Base-by-base conservation (phyloP, 1,140 invertebrate species). In the Musca vetustissima region DNA sequence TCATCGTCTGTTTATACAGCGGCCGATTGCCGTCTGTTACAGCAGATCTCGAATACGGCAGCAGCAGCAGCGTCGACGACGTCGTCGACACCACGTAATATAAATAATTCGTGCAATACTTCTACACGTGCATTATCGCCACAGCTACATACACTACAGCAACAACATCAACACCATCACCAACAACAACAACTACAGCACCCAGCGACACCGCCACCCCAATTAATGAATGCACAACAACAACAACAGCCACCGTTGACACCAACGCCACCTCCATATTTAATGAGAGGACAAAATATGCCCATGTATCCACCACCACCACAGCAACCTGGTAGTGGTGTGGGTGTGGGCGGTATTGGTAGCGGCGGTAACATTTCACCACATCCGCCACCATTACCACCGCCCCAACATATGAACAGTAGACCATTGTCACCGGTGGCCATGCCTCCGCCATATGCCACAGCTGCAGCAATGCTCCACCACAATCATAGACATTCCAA, bases 11-110 rank as follows among this genome's bases (percentile, higher is more conserved):
- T 80, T 65, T 80, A 80, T 52, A 80, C 78, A 36, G 78, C 78
- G 7, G 78, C 78, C 50, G 78, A 80, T 71, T 80, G 78, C 57
- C 75, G 78, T 8, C 69, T 80, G 13, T 73, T 80, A 28, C 78
- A 80, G 59, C 78, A 80, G 57, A 80, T 80, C 43, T 80, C 78
- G 4, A 80, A 80, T 69, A 80, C 78, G 64, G 78, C 78, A n/a
- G 78, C 80, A 49, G 75, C n/a, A n/a, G n/a, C n/a, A n/a, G n/a
- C n/a, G n/a, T n/a, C n/a, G n/a, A n/a, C n/a, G n/a, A n/a, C n/a
- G n/a, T n/a, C n/a, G n/a, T n/a, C n/a, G n/a, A n/a, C n/a, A n/a
- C n/a, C 77, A 57, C 78, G 75, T 59, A 80, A 75, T 68, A 61
- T 70, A 52, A 65, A 64, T 64, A 64, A 24, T 52, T 57, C 61